A percentile compares a stretch with the other conserved stretches of the same genome.
Conservation (phyloP, 2,113 vertebrate species). For the Agelaius phoeniceus region DNA sequence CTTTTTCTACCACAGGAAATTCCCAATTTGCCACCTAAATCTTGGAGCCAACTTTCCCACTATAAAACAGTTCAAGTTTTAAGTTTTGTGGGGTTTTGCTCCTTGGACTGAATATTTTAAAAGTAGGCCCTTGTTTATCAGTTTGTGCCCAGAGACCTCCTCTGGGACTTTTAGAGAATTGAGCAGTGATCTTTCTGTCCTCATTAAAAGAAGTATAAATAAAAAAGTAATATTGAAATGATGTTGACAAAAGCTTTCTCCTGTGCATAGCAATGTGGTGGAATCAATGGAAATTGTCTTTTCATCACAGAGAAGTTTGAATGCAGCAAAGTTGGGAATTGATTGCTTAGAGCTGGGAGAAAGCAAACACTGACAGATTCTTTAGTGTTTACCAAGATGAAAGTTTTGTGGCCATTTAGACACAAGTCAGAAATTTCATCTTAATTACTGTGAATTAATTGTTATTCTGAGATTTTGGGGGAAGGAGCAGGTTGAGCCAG, state of each 20-base stretch:
- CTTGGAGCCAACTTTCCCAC: not conserved
- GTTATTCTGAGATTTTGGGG: not conserved
- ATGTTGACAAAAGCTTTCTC: conserved; percentile 34
- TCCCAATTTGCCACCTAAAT: not conserved
- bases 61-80: not conserved
- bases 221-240: not conserved
- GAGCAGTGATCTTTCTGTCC: not conserved
- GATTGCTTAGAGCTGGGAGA: not conserved
- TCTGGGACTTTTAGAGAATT: not conserved
- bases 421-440: not conserved
- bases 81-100: not conserved
- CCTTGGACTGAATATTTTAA: not conserved
- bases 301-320: conserved; percentile 19
- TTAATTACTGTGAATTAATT: not conserved
- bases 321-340: not conserved
- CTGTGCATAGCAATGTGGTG: not conserved
- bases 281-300: not conserved
- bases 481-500: not conserved
- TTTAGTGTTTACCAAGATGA: not conserved
- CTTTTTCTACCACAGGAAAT: not conserved
- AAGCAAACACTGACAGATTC: not conserved
- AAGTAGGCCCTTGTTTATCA: not conserved
- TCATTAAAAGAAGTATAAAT: not conserved
- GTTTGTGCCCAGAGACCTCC: not conserved
- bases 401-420: not conserved